These are phyloP conservation scores for Drosophila equinoxialis DNA, from an alignment of 1,140 invertebrate species.

Conservation along the genomic window DNA sequence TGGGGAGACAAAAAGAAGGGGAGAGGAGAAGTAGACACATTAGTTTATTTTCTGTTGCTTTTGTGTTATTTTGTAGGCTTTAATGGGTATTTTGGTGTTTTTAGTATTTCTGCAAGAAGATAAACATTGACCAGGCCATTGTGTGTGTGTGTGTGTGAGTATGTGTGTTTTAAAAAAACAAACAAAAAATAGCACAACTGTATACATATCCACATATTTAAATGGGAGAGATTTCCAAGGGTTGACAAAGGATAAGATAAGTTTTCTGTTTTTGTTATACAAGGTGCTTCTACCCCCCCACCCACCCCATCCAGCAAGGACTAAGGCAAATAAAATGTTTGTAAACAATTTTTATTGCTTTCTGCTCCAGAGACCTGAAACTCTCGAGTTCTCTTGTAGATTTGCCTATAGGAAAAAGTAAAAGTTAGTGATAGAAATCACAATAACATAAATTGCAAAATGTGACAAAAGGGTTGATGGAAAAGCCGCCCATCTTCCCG, in stretches of 20 bases:
- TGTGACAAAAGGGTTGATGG: conserved; percentile 73
- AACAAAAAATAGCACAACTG: not conserved
- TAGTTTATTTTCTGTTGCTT: conserved; percentile 64
- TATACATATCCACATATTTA: conserved; percentile 57
- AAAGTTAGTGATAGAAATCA: conserved; percentile 81
- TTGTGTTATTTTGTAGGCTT: conserved; percentile 15
- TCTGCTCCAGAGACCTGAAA: conserved; percentile 51
- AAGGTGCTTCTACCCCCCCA: conserved; percentile 66
- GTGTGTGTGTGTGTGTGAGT: conserved; percentile 31
- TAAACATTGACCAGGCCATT: conserved; percentile 22
- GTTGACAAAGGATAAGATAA: conserved; percentile 33
- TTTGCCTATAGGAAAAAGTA: conserved; percentile 74
- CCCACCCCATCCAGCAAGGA: conserved; percentile 43
- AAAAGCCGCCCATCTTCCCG: conserved; percentile 2
- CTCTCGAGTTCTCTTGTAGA: conserved; percentile 24
- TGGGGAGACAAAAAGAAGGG: not conserved
- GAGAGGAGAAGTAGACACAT: conserved; percentile 35
- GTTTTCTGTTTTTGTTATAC: conserved; percentile 38
- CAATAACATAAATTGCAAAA: conserved; percentile 78
- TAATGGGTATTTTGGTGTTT: conserved; percentile 39
- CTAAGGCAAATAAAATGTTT: conserved; percentile 72
- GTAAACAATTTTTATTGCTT: conserved; percentile 83
- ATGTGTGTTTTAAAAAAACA: conserved; percentile 50
- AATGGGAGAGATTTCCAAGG: conserved; percentile 63
- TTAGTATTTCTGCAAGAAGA: conserved; percentile 41